Base-by-base conservation (phyloP, 2,888 invertebrate genomes). In the Ormia ochracea region DNA sequence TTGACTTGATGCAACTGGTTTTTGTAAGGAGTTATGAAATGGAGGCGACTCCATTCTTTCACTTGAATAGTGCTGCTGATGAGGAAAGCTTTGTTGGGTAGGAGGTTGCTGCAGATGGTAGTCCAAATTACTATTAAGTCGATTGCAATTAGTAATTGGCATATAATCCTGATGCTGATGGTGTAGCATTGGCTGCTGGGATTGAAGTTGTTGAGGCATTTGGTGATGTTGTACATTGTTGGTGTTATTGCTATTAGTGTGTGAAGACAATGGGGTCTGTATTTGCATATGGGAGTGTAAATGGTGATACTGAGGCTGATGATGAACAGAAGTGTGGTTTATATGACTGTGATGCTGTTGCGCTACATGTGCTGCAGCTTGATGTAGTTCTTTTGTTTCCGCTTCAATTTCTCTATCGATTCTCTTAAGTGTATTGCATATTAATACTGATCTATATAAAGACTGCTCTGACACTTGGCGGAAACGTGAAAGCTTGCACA, bases 391-490 rank as follows among this genome's bases (percentile, higher is more conserved):
- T 83, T 89, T 88, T 83, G 91, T 91, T 88, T 93, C 93, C 76
- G 93, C 91, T 89, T 96, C 96, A 93, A 97, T 95, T 90, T 97
- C 97, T 70, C 94, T 92, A 90, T 97, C 97, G 87, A 97, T 94
- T 88, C 94, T 93, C 88, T 96, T 94, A 82, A 97, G 89, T 72
- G 97, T 97, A 90, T 97, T 97, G 91, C 96, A 96, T 86, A 98
- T 97, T 81, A 98, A 93, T 87, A 98, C 97, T 56, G 96, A 97
- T 81, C 96, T 93, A 85, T 96, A 93, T 77, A 98, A 91, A 80
- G 96, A 96, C 48, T 97, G 96, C 89, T 97, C 97, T 70, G 96
- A 95, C 83, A 95, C 95, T 89, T 96, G 96, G 69, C 96, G 93
- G 86, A 95, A 94, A 85, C 96, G 92, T 87, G 96, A 95, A 83